Conservation (phyloP, 1,140 invertebrate species). For the Tetramorium simillimum region DNA sequence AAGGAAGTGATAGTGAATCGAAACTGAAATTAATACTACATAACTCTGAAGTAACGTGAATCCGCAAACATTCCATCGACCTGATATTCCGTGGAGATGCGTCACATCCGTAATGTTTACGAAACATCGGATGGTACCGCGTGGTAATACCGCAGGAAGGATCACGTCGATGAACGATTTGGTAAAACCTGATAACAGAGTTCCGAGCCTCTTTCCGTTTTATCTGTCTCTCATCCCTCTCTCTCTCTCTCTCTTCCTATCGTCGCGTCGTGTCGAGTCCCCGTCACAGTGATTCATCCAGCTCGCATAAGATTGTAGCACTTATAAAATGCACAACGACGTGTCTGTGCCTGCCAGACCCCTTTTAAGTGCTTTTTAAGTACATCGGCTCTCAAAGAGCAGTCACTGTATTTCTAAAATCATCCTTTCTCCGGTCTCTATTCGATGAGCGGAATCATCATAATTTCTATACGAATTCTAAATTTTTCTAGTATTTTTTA, state of each 20-base stretch:
- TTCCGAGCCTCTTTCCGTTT: constrained; percentile 20
- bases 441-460: not conserved
- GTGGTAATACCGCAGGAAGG: constrained; percentile 11
- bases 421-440: not conserved
- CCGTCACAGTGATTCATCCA: constrained; percentile 43
- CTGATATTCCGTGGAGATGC: constrained; percentile 12
- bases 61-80: constrained; percentile 17
- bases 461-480: not conserved
- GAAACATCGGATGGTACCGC: constrained; percentile 36
- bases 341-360: not conserved
- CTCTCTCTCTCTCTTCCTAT: not conserved
- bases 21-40: not conserved
- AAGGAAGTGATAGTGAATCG: not conserved
- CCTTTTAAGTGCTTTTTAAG: constrained; percentile 30
- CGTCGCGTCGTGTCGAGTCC: not conserved
- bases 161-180: constrained; percentile 13
- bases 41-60: not conserved
- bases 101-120: constrained; percentile 47
- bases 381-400: not conserved
- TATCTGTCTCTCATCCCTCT: constrained; percentile 23
- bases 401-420: not conserved
- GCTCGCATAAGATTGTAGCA: not conserved
- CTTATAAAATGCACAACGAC: constrained; percentile 45
- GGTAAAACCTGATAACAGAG: constrained; percentile 40
- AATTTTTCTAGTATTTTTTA: not conserved